Percentiles rank a stretch among this genome's conserved stretches.
Evolutionary conservation across 1,140 invertebrate genomes (phyloP).

Genomic region (Agrypnia vestita): DNA sequence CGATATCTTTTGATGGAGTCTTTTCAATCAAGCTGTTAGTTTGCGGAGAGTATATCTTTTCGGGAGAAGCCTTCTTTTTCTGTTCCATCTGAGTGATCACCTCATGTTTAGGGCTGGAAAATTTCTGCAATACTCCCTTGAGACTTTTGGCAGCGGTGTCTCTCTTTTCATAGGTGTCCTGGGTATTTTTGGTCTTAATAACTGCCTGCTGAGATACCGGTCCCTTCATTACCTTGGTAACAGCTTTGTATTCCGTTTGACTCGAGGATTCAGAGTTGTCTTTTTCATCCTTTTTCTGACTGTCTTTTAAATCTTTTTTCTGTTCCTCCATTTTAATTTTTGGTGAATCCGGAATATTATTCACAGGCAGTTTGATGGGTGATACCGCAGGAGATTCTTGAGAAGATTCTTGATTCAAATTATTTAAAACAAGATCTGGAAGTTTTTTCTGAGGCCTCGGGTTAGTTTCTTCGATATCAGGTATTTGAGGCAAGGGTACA

Average conservation of each 20-base stretch:
- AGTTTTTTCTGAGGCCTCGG: constrained; percentile 69
- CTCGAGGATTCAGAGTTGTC: constrained; percentile 58
- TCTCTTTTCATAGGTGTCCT: constrained; percentile 69
- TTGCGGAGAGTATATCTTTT: constrained; percentile 21
- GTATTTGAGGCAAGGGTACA: constrained; percentile 70
- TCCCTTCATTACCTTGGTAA: constrained; percentile 78
- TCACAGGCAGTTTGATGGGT: constrained; percentile 12
- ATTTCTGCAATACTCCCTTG: constrained; percentile 70
- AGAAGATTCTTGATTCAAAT: constrained; percentile 45
- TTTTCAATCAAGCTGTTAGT: constrained; percentile 18
- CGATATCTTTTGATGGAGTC: constrained; percentile 13
- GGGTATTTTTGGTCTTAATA: constrained; percentile 70
- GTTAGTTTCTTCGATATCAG: constrained; percentile 70
- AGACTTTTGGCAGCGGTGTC: constrained; percentile 72
- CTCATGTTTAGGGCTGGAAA: constrained; percentile 66
- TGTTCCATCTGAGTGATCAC: constrained; percentile 65
- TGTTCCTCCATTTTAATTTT: constrained; percentile 6
- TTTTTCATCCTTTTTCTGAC: constrained; percentile 15
- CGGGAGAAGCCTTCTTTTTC: constrained; percentile 61
- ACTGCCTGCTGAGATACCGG: constrained; percentile 77
- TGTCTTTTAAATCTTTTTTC: background rate
- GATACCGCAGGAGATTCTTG: constrained; percentile 39
- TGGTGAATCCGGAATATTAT: background rate
- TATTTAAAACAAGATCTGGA: constrained; percentile 69
- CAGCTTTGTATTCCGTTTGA: constrained; percentile 74